phyloP scores from a whole-genome alignment of 2,888 invertebrate genomes.

The Sinhomidia bicolor region DNA sequence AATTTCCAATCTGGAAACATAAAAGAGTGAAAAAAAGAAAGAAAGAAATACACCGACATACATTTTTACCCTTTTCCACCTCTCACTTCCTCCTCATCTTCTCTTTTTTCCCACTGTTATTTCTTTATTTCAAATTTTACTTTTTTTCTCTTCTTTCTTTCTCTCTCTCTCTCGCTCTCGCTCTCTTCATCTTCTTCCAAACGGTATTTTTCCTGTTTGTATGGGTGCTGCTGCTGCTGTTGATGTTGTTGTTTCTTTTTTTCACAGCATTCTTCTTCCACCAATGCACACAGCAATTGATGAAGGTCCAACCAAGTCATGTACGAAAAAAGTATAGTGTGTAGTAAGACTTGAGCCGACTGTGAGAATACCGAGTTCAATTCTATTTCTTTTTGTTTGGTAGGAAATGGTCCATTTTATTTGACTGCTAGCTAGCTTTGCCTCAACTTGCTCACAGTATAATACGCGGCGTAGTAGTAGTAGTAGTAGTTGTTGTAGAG shows the following conservation, averaged over 20 bases:
- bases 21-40: neutral
- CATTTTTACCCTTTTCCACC: slow-evolving; percentile 11
- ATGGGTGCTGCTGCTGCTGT: slow-evolving; percentile 26
- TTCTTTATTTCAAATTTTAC: slow-evolving; percentile 45
- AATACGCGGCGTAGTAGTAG: too few species aligned
- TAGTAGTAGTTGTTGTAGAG: too few species aligned
- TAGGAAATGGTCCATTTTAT: slow-evolving; percentile 46
- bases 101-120: neutral
- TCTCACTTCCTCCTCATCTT: neutral
- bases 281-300: neutral
- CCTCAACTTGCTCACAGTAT: neutral
- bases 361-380: neutral
- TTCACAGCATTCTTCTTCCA: neutral
- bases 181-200: neutral
- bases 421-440: neutral
- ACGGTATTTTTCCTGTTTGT: neutral
- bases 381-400: neutral
- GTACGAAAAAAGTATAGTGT: neutral
- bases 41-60: neutral
- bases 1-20: slow-evolving; percentile 48
- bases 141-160: slow-evolving; percentile 30
- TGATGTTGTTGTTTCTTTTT: neutral
- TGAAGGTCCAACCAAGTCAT: slow-evolving; percentile 3
- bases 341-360: neutral
- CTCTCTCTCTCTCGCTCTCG: too few species aligned